A percentile compares a stretch with the other conserved stretches of the same genome.
Evolutionary conservation across 2,888 invertebrate species (phyloP).

Genomic region (Unio delphinus): DNA sequence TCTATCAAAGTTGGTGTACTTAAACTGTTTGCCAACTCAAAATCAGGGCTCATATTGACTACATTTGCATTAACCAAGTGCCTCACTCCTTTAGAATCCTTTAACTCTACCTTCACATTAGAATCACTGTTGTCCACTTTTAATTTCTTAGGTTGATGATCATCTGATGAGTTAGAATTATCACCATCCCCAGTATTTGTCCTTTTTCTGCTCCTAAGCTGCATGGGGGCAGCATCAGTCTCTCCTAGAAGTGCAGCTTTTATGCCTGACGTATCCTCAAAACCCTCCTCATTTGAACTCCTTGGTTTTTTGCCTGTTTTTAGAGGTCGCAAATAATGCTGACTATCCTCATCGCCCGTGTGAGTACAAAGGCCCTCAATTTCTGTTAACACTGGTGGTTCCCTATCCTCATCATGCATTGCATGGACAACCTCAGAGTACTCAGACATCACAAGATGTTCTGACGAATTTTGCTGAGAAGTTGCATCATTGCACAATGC

Average conservation of each 20-base stretch:
- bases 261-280: too few species aligned
- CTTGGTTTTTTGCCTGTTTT: too few species aligned
- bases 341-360: too few species aligned
- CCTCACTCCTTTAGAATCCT: conserved; percentile 16
- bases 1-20: conserved; percentile 24
- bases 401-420: too few species aligned
- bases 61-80: conserved; percentile 2
- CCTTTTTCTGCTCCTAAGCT: conserved; percentile 31
- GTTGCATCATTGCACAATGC: too few species aligned
- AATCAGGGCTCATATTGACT: conserved; percentile 7
- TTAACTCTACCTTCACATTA: conserved; percentile 23
- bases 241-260: conserved; percentile 4
- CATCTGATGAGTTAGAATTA: conserved; percentile 14
- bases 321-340: too few species aligned
- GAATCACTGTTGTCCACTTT: conserved; percentile 24
- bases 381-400: too few species aligned
- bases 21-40: conserved; percentile 10
- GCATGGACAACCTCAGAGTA: too few species aligned
- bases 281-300: too few species aligned
- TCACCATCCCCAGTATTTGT: conserved; percentile 33
- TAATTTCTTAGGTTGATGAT: conserved; percentile 16
- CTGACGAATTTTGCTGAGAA: too few species aligned
- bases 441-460: too few species aligned
- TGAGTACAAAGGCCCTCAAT: too few species aligned
- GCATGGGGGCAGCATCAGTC: conserved; percentile 18